phyloP scores from a whole-genome alignment of 2,888 invertebrate genomes.

The Macrophya annulata region DNA sequence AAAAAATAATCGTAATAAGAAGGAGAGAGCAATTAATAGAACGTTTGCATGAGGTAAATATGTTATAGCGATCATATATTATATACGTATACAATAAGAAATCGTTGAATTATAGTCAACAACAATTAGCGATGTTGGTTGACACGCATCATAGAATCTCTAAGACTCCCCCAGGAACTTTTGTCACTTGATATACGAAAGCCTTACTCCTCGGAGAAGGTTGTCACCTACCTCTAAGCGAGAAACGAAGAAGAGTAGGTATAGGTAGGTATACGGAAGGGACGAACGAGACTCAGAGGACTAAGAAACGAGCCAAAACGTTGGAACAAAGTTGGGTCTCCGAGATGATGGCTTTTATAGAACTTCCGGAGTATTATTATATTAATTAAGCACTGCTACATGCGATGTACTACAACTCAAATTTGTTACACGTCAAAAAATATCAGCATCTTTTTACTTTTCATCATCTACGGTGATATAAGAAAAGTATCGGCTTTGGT shows the following conservation, averaged over 20 bases:
- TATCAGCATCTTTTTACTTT: background rate
- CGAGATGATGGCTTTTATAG: constrained; percentile 12
- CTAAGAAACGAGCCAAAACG: constrained; percentile 22
- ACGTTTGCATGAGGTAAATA: background rate
- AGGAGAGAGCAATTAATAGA: background rate
- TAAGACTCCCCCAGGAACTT: constrained; percentile 13
- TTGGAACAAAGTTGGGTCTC: constrained; percentile 24
- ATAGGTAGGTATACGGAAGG: background rate
- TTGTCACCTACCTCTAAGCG: background rate
- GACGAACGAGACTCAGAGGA: constrained; percentile 1
- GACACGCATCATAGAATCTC: constrained; percentile 1
- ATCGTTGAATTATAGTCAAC: background rate
- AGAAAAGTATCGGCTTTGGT: too few relatives aligned
- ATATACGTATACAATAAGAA: background rate
- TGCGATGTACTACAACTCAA: background rate
- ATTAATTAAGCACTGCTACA: background rate
- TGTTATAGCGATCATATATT: too few relatives aligned
- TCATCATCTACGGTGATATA: too few relatives aligned
- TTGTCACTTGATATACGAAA: constrained; percentile 40
- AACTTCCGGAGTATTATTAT: constrained; percentile 3
- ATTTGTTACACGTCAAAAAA: background rate
- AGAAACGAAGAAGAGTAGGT: constrained; percentile 6
- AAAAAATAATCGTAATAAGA: background rate
- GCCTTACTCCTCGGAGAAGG: constrained; percentile 3
- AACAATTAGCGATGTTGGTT: constrained; percentile 34